Conservation (phyloP, 2,797 vertebrate genomes). For the Myotis myotis region DNA sequence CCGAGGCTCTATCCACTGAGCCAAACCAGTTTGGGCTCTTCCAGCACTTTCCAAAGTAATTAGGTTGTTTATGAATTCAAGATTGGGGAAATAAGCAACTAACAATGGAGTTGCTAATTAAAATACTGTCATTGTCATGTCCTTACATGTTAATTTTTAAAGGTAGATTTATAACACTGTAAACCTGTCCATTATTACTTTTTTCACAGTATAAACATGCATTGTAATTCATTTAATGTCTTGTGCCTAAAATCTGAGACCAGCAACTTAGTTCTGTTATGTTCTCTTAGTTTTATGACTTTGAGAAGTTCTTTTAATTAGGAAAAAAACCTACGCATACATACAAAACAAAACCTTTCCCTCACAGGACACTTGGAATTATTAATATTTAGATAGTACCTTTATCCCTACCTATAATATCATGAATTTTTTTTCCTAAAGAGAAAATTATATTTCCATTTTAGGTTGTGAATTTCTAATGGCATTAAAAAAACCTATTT, state of each 20-base stretch:
- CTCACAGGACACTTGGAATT: neutral
- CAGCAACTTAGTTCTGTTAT: slow-evolving; percentile 5
- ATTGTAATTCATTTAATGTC: slow-evolving; percentile 1
- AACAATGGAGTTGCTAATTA: slow-evolving; percentile 35
- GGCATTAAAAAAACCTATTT: neutral
- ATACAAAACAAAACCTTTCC: neutral
- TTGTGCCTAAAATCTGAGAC: slow-evolving; percentile 1
- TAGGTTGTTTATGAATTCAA: slow-evolving; percentile 18
- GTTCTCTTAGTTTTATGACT: neutral
- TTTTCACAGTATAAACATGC: slow-evolving; percentile 50
- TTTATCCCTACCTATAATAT: slow-evolving; percentile 10
- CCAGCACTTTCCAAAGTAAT: neutral
- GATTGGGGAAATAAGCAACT: neutral
- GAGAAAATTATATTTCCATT: slow-evolving; percentile 8
- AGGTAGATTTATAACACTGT: slow-evolving; percentile 9
- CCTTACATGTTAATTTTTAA: slow-evolving; percentile 49
- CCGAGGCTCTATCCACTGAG: too few species aligned
- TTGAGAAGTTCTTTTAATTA: neutral
- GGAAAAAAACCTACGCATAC: neutral
- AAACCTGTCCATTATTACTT: slow-evolving; percentile 3
- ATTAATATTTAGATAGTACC: slow-evolving; percentile 25
- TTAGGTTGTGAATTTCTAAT: slow-evolving; percentile 21
- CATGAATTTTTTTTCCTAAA: neutral
- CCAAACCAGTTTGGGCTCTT: too few species aligned
- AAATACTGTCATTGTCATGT: neutral